Evolutionary conservation across 2,888 invertebrate species (phyloP), one percentile per base, ranked within the genome.

Genomic region (Biston stratarius): DNA sequence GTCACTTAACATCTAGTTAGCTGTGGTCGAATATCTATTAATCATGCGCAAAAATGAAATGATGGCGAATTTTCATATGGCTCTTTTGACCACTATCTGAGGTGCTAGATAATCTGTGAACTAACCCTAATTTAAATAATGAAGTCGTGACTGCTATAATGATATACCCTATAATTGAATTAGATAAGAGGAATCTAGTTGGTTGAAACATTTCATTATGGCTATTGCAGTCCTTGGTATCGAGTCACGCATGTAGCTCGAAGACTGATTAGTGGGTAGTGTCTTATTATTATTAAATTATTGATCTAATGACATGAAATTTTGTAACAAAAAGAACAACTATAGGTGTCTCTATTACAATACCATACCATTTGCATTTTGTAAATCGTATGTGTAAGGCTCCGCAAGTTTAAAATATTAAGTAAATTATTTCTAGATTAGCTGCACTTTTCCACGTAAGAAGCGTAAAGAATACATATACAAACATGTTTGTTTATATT

Each of bases 131-230:
- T 83, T 72, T 38, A 55, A 80, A 84, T 82, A 76, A 77, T 69
- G 73, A 76, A 79, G 77, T 91, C 92, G 92, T 92, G 92, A 91
- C 89, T 83, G 73, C 74, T 80, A 88, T 89, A 81, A 88, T 83
- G 77, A 88, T 92, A 90, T 87, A 84, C 87, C 82, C 84, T 78
- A 85, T 91, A 89, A 92, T 90, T 90, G 86, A 89, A 89, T 91
- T 89, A 90, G 86, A 89, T 90, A 90, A 86, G 83, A 83, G 83
- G 86, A 88, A 85, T 84, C 83, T 87, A 87, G 83, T 74, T 73
- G 74, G 78, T 83, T 76, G 77, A 79, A 75, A 65, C 74, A 74
- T 70, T 71, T 76, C 70, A 76, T 84, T 85, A 84, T 72, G 74
- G 77, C 80, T 76, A 80, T 82, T 84, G 86, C 84, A 84, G 79